Evolutionary conservation across 2,113 vertebrate species (phyloP).

Genomic region (Cichladusa arquata): DNA sequence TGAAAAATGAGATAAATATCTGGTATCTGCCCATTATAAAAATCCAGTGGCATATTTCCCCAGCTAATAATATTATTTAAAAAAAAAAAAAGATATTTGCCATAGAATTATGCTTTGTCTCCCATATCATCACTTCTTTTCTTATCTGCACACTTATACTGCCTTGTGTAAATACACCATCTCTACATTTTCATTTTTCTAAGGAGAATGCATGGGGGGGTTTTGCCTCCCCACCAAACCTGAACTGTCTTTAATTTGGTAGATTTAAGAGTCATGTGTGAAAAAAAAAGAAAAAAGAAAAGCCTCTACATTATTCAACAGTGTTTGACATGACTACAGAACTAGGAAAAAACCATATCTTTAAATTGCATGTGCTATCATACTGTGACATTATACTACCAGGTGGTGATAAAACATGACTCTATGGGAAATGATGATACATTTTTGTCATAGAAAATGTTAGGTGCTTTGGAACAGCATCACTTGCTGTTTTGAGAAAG

Average conservation of each 20-base stretch:
- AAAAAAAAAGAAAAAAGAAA: neutral
- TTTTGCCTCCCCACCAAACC: neutral
- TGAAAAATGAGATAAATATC: neutral
- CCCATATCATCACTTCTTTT: neutral
- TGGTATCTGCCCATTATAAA: neutral
- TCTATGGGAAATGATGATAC: neutral
- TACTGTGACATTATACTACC: neutral
- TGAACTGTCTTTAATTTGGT: neutral
- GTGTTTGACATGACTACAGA: neutral
- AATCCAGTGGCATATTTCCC: neutral
- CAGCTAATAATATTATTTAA: neutral
- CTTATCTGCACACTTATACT: neutral
- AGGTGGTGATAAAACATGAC: neutral
- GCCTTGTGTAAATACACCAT: neutral
- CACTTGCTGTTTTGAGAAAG: slow-evolving; percentile 18
- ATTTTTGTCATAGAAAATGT: neutral
- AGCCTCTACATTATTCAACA: neutral
- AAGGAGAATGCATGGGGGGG: neutral
- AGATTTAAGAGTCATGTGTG: neutral
- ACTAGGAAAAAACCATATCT: neutral
- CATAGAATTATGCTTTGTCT: neutral
- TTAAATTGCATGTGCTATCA: neutral
- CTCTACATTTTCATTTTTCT: neutral
- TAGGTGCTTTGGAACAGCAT: slow-evolving; percentile 5
- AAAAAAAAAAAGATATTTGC: neutral